phyloP scores from a whole-genome alignment of 2,888 invertebrate species.

The Chorisops tibialis region DNA sequence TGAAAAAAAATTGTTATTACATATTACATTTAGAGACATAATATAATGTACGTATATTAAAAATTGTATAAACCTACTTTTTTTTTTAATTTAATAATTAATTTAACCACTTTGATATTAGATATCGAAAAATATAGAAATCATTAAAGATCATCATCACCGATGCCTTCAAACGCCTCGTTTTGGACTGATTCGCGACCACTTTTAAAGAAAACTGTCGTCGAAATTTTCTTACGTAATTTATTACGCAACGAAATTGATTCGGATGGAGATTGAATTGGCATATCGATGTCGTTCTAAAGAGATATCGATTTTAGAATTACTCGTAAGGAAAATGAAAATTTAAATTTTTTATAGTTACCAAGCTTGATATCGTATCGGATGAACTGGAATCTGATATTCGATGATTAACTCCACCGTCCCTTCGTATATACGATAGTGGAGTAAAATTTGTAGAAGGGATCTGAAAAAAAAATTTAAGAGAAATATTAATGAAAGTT shows the following conservation, averaged over 20 bases:
- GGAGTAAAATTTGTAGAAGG: slow-evolving; percentile 35
- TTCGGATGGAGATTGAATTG: slow-evolving; percentile 51
- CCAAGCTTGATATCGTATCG: slow-evolving; percentile 39
- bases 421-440: slow-evolving; percentile 38
- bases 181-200: slow-evolving; percentile 77
- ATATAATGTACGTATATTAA: too few species aligned
- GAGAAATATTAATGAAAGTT: too few species aligned
- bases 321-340: not conserved
- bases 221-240: slow-evolving; percentile 67
- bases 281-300: slow-evolving; percentile 59
- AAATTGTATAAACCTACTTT: too few species aligned
- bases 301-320: not conserved
- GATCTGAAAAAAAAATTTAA: slow-evolving; percentile 30
- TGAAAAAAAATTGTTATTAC: too few species aligned
- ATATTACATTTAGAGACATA: too few species aligned
- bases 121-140: too few species aligned
- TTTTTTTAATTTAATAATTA: too few species aligned
- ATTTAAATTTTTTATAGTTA: slow-evolving; percentile 23
- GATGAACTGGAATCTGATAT: slow-evolving; percentile 39
- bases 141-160: slow-evolving; percentile 82
- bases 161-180: slow-evolving; percentile 91
- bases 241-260: slow-evolving; percentile 70
- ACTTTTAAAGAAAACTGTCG: slow-evolving; percentile 67
- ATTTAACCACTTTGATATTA: too few species aligned
- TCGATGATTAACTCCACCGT: slow-evolving; percentile 34